These are phyloP conservation scores for Arizona elegans DNA, from an alignment of 2,113 vertebrate species.

Conservation along the genomic window DNA sequence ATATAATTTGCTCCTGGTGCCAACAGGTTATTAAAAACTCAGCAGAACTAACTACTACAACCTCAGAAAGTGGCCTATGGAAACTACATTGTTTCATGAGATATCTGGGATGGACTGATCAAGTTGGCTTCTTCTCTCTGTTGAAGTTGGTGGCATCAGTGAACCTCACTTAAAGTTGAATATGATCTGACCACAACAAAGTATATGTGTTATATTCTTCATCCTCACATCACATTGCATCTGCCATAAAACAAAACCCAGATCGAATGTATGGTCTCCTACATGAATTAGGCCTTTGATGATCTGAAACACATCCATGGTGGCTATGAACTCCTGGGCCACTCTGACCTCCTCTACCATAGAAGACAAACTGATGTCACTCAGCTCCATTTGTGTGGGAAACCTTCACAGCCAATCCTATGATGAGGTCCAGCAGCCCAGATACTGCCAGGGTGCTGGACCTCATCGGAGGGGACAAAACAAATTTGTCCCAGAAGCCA, in stretches of 20 bases:
- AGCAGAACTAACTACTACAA: neutral
- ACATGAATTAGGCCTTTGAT: neutral
- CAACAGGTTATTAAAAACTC: neutral
- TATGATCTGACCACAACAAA: neutral
- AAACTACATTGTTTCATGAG: neutral
- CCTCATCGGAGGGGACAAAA: neutral
- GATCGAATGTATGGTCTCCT: neutral
- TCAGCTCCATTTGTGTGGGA: neutral
- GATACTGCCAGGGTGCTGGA: neutral
- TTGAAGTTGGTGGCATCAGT: neutral
- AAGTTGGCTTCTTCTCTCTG: neutral
- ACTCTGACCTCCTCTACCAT: neutral
- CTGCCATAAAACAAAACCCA: neutral
- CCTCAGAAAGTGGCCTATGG: neutral
- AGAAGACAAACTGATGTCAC: neutral
- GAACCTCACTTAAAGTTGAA: neutral
- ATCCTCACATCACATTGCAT: neutral
- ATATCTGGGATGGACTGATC: neutral
- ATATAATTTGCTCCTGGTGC: neutral
- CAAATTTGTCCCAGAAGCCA: neutral
- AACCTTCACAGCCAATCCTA: neutral
- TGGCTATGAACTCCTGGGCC: neutral
- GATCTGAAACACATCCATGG: neutral
- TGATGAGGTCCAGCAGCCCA: neutral
- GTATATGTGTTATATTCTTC: neutral